These are phyloP conservation scores for Macrotrachela quadricornifera DNA, from an alignment of 1,140 invertebrate genomes.

Conservation along the genomic window DNA sequence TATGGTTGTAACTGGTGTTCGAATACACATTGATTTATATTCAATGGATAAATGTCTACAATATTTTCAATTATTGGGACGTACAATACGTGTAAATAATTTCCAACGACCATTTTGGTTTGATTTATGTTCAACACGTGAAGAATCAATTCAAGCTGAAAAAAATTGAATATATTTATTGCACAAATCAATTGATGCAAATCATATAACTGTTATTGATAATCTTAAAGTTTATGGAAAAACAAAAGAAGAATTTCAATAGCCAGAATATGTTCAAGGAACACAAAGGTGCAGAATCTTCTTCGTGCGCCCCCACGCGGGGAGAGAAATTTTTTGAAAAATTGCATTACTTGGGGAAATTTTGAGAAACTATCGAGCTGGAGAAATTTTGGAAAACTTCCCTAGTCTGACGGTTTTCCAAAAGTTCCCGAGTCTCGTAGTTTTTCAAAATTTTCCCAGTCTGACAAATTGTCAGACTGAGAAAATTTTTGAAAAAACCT, in stretches of 20 bases:
- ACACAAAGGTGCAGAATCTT: too few species aligned
- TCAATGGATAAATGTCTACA: conserved; percentile 58
- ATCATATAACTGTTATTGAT: conserved; percentile 64
- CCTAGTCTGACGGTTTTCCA: too few species aligned
- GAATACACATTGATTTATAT: conserved; percentile 63
- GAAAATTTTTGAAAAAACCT: too few species aligned
- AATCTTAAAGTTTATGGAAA: conserved; percentile 78
- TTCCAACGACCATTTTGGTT: conserved; percentile 67
- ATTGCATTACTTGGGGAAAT: too few species aligned
- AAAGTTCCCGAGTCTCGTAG: too few species aligned
- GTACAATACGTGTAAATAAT: conserved; percentile 47
- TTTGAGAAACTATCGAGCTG: too few species aligned
- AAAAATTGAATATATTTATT: conserved; percentile 62
- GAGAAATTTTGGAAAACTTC: too few species aligned
- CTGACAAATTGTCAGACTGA: too few species aligned
- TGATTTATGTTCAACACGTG: conserved; percentile 73
- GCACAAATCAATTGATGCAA: conserved; percentile 60
- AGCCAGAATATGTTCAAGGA: conserved; percentile 75
- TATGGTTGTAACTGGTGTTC: conserved; percentile 41
- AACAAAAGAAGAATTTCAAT: conserved; percentile 80
- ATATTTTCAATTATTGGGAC: conserved; percentile 63
- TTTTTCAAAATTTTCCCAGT: too few species aligned
- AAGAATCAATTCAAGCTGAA: conserved; percentile 75
- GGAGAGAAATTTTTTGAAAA: too few species aligned
- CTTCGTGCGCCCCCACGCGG: too few species aligned